These are phyloP conservation scores for Solenopsis fugax DNA, from an alignment of 1,140 invertebrate genomes.

Conservation along the genomic window DNA sequence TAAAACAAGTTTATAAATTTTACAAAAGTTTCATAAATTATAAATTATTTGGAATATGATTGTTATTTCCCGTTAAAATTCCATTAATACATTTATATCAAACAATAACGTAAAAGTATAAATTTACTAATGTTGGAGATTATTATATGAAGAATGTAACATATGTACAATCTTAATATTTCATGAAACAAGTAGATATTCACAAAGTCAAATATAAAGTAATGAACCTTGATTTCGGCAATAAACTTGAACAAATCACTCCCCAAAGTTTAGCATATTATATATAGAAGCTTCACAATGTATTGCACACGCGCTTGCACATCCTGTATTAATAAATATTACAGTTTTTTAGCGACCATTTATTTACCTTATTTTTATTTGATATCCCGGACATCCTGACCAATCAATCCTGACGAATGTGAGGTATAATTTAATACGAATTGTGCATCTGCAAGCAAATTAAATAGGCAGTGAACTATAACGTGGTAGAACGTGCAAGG, in stretches of 20 bases:
- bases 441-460: neutral
- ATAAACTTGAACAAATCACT: slow-evolving; percentile 17
- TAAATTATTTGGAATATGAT: slow-evolving; percentile 5
- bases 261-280: slow-evolving; percentile 15
- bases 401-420: slow-evolving; percentile 46
- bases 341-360: slow-evolving; percentile 80
- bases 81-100: slow-evolving; percentile 1
- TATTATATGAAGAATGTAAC: neutral
- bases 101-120: slow-evolving; percentile 10
- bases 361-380: slow-evolving; percentile 79
- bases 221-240: neutral
- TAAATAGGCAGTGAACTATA: slow-evolving; percentile 9
- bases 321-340: slow-evolving; percentile 81
- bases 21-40: slow-evolving; percentile 21
- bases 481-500: neutral
- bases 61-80: slow-evolving; percentile 18
- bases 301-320: slow-evolving; percentile 62
- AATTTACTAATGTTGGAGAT: slow-evolving; percentile 6
- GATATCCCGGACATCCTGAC: slow-evolving; percentile 70
- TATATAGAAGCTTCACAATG: slow-evolving; percentile 62
- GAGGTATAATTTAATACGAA: slow-evolving; percentile 10
- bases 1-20: neutral
- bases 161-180: neutral
- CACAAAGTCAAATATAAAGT: neutral
- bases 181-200: slow-evolving; percentile 10